Base-by-base conservation (phyloP, 2,113 vertebrate genomes). In the Benthochromis sp. region DNA sequence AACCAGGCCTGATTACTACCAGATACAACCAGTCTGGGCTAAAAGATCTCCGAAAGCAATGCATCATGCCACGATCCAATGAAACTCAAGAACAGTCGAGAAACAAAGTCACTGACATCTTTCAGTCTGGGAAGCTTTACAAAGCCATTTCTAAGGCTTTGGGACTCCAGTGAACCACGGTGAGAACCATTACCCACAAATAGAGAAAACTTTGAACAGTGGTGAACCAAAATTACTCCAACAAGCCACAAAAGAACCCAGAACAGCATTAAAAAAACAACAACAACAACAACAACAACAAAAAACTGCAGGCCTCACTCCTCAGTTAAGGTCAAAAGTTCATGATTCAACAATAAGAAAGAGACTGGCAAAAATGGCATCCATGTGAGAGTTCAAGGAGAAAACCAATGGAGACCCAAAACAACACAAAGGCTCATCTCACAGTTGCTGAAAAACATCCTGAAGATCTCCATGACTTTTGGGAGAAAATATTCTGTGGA, bases 271-370 rank as follows among this genome's bases (percentile, higher is more conserved):
- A 19, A 59, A 61, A 61, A 14, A 24, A 21, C 0, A 6, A 24
- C 2, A 4, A 50, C 0, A 19, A 47, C 1, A 59, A 9, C 24
- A 59, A 57, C 12, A 57, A 14, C 21, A 31, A 31, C 2, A 21
- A 54, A 12, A 63, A 63, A 7, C 13, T 73, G 38, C 21, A 27
- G 1, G 38, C 34, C 34, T 0, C 61, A 38, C 34, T 21, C 13
- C 0, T 45, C 5, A 27, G n/a, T 43, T 45, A 73, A 45, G 66
- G 66, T 71, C 63, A 21, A 21, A 13, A 71, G n/a, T 45, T 73
- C 38, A 17, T 45, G 69, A 73, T 27, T 73, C 21, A 73, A 17
- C 8, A 73, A 27, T 73, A 73, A 73, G 66, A 73, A 45, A 27
- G 13, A 73, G 38, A 24, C 38, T 10, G 59, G 16, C 38, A 43